Base-by-base conservation (phyloP, 2,113 vertebrate genomes). In the Elachura formosa region DNA sequence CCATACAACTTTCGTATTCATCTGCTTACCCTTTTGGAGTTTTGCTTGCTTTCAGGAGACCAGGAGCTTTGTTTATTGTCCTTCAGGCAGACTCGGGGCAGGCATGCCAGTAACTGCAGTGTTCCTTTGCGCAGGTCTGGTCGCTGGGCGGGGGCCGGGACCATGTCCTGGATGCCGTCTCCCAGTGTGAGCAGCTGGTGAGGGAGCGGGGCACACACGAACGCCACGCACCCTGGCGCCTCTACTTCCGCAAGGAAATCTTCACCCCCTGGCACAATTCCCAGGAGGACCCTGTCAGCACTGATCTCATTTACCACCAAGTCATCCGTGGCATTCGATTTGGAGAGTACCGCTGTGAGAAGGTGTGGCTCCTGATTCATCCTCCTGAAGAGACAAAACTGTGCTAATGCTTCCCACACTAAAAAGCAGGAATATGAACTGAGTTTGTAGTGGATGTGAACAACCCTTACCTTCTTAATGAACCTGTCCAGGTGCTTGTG, bases 211-310 rank as follows among this genome's bases (percentile, higher is more conserved):
- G 99, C 2, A 98, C 98, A 2, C 98, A 98, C 6, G 99, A 99
- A 59, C 98, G 98, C 78, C 98, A 99, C 2, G 97, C 99, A 0
- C 98, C 99, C 17, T 99, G 99, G 99, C 98, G 99, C 6, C 97
- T 99, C 52, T 98, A 98, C 96, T 99, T 99, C 97, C 98, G 99
- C 19, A 99, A 99, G 96, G 99, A 99, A 92, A 97, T 99, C 96
- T 99, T 99, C 95, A 98, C 98, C 2, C 99, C 99, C 2, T 99
- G 99, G 99, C 99, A 99, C 36, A 97, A 98, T 97, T 98, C 98
- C 95, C 94, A 26, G 17, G 96, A 98, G 81, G 99, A 99, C 91
- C 92, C 97, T 0, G 48, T 98, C 93, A 99, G 99, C 98, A 99
- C 99, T 0, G 98, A 99, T 33, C 99, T 99, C 92, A 99, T 99